Conservation (phyloP, 2,797 vertebrate genomes). For the Cryptoblepharus egeriae region DNA sequence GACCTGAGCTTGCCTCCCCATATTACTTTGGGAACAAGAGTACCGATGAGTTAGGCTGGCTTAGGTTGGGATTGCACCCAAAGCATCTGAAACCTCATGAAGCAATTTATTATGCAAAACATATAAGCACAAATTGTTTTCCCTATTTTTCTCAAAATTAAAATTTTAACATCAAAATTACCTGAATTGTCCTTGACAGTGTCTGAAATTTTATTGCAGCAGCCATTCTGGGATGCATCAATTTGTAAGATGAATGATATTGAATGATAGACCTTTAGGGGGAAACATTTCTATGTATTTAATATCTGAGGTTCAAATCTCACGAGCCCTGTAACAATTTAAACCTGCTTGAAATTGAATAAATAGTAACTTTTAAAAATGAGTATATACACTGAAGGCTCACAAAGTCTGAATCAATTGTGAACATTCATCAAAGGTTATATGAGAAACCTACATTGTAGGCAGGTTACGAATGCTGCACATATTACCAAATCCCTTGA, state of each 20-base stretch:
- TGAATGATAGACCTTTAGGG: background rate
- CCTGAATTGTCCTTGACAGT: background rate
- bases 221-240: background rate
- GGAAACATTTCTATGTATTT: background rate
- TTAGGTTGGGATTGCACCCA: too few species aligned
- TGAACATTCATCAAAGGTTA: background rate
- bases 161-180: background rate
- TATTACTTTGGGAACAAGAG: too few species aligned
- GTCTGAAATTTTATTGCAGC: background rate
- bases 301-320: conserved; percentile 1
- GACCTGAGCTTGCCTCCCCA: too few species aligned
- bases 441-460: background rate
- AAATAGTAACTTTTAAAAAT: background rate
- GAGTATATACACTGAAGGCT: background rate
- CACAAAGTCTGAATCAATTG: background rate
- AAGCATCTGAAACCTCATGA: background rate
- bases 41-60: too few species aligned
- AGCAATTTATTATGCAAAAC: conserved; percentile 8
- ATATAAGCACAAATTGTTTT: background rate
- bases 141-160: background rate
- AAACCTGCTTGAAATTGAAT: background rate
- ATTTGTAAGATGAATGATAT: background rate
- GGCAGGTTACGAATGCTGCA: background rate
- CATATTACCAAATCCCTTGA: background rate
- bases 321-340: background rate